A percentile compares a stretch with the other conserved stretches of the same genome.
Conservation (phyloP, 2,888 invertebrate genomes). For the Tetranychus piercei region DNA sequence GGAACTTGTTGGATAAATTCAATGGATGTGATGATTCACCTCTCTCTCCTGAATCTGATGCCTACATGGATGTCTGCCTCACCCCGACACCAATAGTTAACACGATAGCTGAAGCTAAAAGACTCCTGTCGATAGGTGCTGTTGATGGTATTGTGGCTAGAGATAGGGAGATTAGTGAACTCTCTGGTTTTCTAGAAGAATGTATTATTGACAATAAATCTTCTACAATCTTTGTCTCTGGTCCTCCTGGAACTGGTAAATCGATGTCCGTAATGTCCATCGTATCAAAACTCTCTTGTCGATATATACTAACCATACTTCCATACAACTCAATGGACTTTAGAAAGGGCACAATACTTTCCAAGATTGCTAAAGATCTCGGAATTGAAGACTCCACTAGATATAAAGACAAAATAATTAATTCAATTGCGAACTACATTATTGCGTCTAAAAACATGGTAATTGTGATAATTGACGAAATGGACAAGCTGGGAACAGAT, state of each 20-base stretch:
- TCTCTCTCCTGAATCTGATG: no score
- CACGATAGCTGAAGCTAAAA: background rate
- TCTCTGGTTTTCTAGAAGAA: constrained; percentile 48
- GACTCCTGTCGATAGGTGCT: background rate
- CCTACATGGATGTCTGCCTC: no score
- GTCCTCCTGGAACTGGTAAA: constrained; percentile 92
- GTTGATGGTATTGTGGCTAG: constrained; percentile 32
- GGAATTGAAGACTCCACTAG: constrained; percentile 37
- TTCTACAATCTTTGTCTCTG: constrained; percentile 76
- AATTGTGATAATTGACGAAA: constrained; percentile 73
- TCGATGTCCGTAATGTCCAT: background rate
- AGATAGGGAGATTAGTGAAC: constrained; percentile 50
- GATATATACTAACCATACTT: background rate
- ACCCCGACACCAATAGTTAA: background rate
- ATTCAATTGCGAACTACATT: constrained; percentile 51
- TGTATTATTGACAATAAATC: constrained; percentile 48
- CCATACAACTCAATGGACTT: constrained; percentile 1
- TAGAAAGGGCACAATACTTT: constrained; percentile 52
- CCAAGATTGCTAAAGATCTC: constrained; percentile 54
- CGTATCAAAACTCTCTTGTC: background rate
- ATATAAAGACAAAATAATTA: constrained; percentile 31
- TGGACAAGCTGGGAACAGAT: constrained; percentile 66
- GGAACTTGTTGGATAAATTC: no score
- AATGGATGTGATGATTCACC: no score
- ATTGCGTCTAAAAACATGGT: constrained; percentile 30